Evolutionary conservation across 2,888 invertebrate genomes (phyloP).

Genomic region (Tryphoninae sp.): DNA sequence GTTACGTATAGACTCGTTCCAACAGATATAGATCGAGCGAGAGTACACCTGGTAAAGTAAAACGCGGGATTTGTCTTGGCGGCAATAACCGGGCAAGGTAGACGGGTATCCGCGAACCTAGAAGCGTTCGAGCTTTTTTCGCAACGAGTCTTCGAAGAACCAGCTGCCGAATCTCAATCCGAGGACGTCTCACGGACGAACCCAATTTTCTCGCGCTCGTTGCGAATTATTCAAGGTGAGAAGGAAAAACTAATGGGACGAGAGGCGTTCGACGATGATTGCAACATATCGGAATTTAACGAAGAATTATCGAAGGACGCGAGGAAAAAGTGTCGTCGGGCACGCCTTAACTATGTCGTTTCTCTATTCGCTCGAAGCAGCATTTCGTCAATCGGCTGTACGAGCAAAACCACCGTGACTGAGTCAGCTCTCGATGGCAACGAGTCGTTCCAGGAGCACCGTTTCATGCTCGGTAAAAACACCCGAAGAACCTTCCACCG

Average conservation of each 20-base stretch:
- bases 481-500: constrained; percentile 23
- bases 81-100: constrained; percentile 42
- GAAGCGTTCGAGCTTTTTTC: background rate
- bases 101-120: constrained; percentile 9
- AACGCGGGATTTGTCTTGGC: constrained; percentile 29
- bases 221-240: background rate
- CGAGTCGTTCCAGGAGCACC: constrained; percentile 6
- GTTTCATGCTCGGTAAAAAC: constrained; percentile 6
- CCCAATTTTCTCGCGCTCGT: background rate
- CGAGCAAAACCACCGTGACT: background rate
- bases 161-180: background rate
- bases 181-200: background rate
- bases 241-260: background rate
- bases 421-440: constrained; percentile 3
- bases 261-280: background rate
- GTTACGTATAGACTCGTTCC: background rate
- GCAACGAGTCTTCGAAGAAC: no score
- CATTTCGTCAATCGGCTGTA: background rate
- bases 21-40: background rate
- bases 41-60: background rate
- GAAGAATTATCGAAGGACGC: no score
- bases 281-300: background rate
- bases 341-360: background rate
- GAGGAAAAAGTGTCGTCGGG: no score
- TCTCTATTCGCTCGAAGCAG: background rate